Evolutionary conservation across 2,113 vertebrate species (phyloP), one percentile per base, ranked within the genome.

Genomic region (Arvicanthis niloticus): DNA sequence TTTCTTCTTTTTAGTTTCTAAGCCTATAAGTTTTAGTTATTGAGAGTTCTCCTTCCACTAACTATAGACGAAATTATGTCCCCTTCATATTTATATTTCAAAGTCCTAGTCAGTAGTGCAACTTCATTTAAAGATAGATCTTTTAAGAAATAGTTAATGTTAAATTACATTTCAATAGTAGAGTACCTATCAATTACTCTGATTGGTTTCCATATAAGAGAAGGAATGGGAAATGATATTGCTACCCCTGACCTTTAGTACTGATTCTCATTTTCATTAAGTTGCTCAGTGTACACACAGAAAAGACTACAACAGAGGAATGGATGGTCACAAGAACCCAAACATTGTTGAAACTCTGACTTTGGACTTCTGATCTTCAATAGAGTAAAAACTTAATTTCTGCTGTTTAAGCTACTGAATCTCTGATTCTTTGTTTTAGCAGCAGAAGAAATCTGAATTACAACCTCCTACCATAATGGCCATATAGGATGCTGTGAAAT

Each of bases 11-110:
- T 7, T 67, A 56, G 3, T 13, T 62, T 96, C 31, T 86, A 16
- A 60, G 53, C 22, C 40, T 96, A 48, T 42, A 93, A 87, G 81
- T 80, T 94, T 53, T 53, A 68, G n/a, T 77, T 95, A 75, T 60
- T 7, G 62, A 62, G 26, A 89, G 13, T 75, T 6, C 21, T 48
- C 37, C 80, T 15, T 31, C 24, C 0, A 40, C 7, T 45, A 89
- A 0, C 3, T 89, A 8, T 48, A 34, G 7, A 87, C 24, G 73
- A 4, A 91, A 91, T 48, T 76, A 31, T 86, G 11, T 26, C 8
- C 37, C 19, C 48, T 37, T 3, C 1, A 68, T 19, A 88, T 34
- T 67, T 16, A 24, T 26, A 60, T 67, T 42, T 73, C 92, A 51
- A 89, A 95, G 37, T n/a, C 40, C 13, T 76, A 73, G 37, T 70